Conservation (phyloP, 2,113 vertebrate genomes). For the Mobula hypostoma region DNA sequence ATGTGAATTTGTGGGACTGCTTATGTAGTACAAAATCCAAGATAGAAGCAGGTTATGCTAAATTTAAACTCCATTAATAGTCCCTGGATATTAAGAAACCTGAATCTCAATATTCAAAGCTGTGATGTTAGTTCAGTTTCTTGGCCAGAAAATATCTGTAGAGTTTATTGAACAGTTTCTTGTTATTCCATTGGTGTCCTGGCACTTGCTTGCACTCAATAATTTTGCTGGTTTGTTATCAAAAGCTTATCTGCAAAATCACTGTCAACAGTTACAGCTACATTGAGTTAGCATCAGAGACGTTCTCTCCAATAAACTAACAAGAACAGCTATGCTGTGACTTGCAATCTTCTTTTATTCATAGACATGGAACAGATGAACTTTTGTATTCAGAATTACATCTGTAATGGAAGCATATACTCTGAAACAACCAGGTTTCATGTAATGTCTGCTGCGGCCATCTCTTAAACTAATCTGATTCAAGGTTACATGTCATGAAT, state of each 20-base stretch:
- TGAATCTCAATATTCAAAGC: neutral
- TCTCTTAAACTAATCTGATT: neutral
- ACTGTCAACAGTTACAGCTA: neutral
- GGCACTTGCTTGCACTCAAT: neutral
- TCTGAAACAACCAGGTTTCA: neutral
- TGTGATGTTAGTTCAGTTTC: neutral
- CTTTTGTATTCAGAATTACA: neutral
- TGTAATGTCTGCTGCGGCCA: neutral
- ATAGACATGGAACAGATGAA: neutral
- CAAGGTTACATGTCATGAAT: neutral
- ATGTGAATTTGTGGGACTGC: neutral
- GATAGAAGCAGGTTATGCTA: neutral
- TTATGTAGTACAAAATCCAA: neutral
- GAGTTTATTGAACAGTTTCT: neutral
- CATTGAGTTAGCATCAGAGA: constrained; percentile 9
- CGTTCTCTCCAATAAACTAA: neutral
- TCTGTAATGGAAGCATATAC: neutral
- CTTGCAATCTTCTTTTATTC: neutral
- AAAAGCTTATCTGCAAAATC: constrained; percentile 2
- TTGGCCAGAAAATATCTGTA: neutral
- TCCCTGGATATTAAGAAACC: neutral
- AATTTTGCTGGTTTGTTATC: neutral
- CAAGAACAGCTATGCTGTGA: neutral
- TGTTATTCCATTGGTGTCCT: neutral
- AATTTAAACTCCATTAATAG: neutral